These are phyloP conservation scores for Microplitis demolitor DNA, from an alignment of 1,140 invertebrate genomes.

Conservation along the genomic window DNA sequence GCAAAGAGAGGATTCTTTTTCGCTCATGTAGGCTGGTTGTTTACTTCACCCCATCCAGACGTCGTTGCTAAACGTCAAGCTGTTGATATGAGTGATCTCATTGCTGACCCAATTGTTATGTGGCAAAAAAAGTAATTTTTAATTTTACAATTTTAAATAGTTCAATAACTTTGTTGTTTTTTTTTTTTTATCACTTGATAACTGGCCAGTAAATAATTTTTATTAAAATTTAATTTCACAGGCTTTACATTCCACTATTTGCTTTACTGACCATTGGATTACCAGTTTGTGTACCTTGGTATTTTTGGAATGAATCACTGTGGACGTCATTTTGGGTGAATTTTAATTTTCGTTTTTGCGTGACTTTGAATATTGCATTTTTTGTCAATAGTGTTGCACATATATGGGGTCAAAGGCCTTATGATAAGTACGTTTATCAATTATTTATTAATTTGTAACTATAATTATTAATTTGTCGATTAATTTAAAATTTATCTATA, in stretches of 20 bases:
- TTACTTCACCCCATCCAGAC: constrained; percentile 77
- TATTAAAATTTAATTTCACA: constrained; percentile 40
- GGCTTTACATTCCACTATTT: constrained; percentile 77
- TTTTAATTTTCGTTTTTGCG: constrained; percentile 81
- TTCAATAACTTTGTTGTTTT: too few relatives aligned
- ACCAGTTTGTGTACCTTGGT: constrained; percentile 79
- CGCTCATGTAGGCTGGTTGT: constrained; percentile 80
- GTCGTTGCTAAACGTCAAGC: constrained; percentile 77
- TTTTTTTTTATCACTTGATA: too few relatives aligned
- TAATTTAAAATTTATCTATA: constrained; percentile 44
- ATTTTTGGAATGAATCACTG: constrained; percentile 82
- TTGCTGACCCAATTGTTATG: constrained; percentile 82
- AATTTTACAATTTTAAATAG: constrained; percentile 6
- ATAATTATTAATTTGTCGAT: not conserved
- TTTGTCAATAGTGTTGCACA: constrained; percentile 92
- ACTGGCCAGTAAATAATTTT: too few relatives aligned
- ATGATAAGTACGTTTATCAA: constrained; percentile 74
- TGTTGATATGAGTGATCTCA: constrained; percentile 83
- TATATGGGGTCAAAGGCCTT: constrained; percentile 86
- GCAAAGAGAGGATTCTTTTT: constrained; percentile 81
- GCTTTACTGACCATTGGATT: constrained; percentile 75
- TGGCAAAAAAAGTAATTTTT: constrained; percentile 76
- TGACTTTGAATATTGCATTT: constrained; percentile 89
- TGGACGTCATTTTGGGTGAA: constrained; percentile 83
- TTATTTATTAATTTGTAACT: not conserved